These are phyloP conservation scores for Hemithea aestivaria DNA, from an alignment of 2,888 invertebrate genomes.

Conservation along the genomic window DNA sequence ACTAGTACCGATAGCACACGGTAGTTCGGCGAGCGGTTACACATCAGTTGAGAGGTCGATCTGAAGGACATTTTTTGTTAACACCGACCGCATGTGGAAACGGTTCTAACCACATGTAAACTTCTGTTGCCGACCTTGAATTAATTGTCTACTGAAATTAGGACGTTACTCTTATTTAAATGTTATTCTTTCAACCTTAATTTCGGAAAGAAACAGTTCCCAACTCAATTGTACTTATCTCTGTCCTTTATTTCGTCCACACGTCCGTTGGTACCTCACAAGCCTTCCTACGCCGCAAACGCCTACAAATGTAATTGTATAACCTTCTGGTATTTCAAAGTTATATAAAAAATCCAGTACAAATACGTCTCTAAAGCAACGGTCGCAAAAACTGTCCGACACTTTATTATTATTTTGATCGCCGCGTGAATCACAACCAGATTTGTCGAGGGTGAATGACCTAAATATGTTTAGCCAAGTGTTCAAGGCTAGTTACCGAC, in stretches of 20 bases:
- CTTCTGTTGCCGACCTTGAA: conserved; percentile 24
- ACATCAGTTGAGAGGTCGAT: conserved; percentile 66
- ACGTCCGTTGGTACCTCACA: conserved; percentile 32
- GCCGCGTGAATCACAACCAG: conserved; percentile 75
- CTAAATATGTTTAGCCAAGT: conserved; percentile 73
- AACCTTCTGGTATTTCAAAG: conserved; percentile 58
- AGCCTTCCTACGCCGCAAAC: conserved; percentile 42
- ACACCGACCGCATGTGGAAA: conserved; percentile 45
- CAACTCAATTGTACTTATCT: conserved; percentile 37
- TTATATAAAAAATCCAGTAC: conserved; percentile 53
- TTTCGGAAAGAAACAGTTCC: conserved; percentile 35
- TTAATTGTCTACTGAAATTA: conserved; percentile 6
- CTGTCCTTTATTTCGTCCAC: conserved; percentile 34
- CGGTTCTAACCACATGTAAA: conserved; percentile 38
- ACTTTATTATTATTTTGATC: conserved; percentile 75
- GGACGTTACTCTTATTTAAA: not conserved
- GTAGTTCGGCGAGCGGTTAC: conserved; percentile 43
- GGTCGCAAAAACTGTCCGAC: conserved; percentile 71
- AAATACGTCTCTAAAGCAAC: conserved; percentile 54
- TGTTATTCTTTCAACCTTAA: conserved; percentile 29
- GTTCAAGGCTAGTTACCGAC: conserved; percentile 69
- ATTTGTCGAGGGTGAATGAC: conserved; percentile 77
- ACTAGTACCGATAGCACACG: conserved; percentile 68
- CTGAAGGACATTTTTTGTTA: conserved; percentile 68
- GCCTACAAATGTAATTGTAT: conserved; percentile 55